Base-by-base conservation (phyloP, 1,140 invertebrate genomes). In the Bacillus rossius region DNA sequence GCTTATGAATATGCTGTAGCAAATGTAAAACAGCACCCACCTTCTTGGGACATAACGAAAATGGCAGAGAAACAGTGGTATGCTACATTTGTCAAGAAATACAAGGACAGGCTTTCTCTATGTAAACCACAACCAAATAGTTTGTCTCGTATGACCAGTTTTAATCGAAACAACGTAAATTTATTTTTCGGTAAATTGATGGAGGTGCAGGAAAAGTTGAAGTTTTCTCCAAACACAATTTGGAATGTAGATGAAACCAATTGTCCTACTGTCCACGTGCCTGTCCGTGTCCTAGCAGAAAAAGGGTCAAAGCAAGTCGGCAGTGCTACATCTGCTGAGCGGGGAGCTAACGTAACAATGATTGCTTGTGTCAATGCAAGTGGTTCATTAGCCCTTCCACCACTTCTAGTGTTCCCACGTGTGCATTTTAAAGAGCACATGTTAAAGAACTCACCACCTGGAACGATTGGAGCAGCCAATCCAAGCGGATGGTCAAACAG, bases 171-270 rank as follows among this genome's bases (percentile, higher is more conserved):
- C 7, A 74, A 73, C 61, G 68, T 75, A 29, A 8, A 45, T 54
- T 22, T 77, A 75, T 68, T 77, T 64, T 67, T 56, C 37, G 67
- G n/a, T n/a, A 71, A 57, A 67, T 71, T 55, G 57, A 65, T 55
- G 67, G 55, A 42, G 61, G 19, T 51, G 13, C 25, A n/a, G 1
- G 23, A 58, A 38, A 57, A 63, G 43, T 4, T 57, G 22, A 22
- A 0, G 70, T 16, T 62, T 71, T 41, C 38, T 41, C 48, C 8
- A 62, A 5, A 57, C 25, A 26, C 42, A 45, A 70, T 77, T 47
- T 77, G 67, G 48, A 75, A 77, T 62, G 41, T 69, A 25, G 73
- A 75, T 64, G 73, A 77, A 60, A 77, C 70, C 7, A 71, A 70
- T 2, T 57, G 71, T n/a, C 76, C 72, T 1, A 77, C 76, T 5